Percentiles rank a stretch among this genome's conserved stretches.
Conservation (phyloP, 2,888 invertebrate genomes). For the Eupithecia vulgata region DNA sequence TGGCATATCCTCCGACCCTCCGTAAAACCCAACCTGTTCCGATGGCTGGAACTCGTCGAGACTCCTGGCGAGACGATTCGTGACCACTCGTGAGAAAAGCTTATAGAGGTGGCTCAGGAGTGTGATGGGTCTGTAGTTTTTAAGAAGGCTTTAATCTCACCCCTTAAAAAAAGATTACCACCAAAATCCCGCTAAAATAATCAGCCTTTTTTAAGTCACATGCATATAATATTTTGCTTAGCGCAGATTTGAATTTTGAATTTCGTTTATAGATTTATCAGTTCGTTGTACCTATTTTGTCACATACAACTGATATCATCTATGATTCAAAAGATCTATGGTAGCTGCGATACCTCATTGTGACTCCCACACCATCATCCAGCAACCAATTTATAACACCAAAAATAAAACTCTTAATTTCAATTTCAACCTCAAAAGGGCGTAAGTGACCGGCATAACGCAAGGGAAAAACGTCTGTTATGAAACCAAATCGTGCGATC, state of each 20-base stretch:
- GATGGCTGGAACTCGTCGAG: too few relatives aligned
- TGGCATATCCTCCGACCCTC: too few relatives aligned
- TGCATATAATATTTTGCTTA: neutral
- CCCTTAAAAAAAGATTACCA: too few relatives aligned
- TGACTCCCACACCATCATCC: constrained; percentile 2
- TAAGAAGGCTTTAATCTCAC: too few relatives aligned
- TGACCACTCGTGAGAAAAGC: too few relatives aligned
- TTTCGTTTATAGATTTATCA: neutral
- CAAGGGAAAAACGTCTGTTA: constrained; percentile 17
- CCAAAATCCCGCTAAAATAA: too few relatives aligned
- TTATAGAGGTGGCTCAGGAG: too few relatives aligned
- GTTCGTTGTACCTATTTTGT: neutral
- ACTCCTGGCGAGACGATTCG: too few relatives aligned
- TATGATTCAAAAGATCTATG: neutral
- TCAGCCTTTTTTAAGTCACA: too few relatives aligned
- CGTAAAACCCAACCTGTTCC: too few relatives aligned
- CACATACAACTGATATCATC: neutral
- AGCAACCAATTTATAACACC: constrained; percentile 8
- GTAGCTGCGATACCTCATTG: neutral
- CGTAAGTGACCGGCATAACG: neutral
- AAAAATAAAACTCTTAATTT: constrained; percentile 34
- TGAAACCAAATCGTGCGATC: constrained; percentile 25
- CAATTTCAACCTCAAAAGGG: neutral
- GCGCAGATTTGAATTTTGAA: neutral
- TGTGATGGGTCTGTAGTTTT: too few relatives aligned